A percentile compares a stretch with the other conserved stretches of the same genome.
phyloP scores from a whole-genome alignment of 1,140 invertebrate species.

The Sipha flava region DNA sequence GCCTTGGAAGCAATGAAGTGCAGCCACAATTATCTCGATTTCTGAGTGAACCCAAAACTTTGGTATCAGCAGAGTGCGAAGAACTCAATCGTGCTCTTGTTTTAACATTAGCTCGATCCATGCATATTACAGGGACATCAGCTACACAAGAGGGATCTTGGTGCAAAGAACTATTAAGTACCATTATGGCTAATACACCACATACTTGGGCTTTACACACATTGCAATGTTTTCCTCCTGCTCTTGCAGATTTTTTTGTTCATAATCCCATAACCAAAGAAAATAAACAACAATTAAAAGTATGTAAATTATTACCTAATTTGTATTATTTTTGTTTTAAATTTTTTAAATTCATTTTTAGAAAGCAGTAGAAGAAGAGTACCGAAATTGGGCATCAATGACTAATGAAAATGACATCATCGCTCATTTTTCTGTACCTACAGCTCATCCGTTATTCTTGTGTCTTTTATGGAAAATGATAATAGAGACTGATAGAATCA shows the following conservation, averaged over 20 bases:
- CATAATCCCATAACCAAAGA: slow-evolving; percentile 76
- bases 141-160: slow-evolving; percentile 65
- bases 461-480: slow-evolving; percentile 94
- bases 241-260: slow-evolving; percentile 77
- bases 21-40: slow-evolving; percentile 81
- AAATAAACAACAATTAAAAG: slow-evolving; percentile 79
- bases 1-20: slow-evolving; percentile 83
- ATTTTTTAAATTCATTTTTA: slow-evolving; percentile 38
- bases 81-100: slow-evolving; percentile 87
- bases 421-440: slow-evolving; percentile 83
- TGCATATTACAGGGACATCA: slow-evolving; percentile 67
- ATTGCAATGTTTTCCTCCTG: slow-evolving; percentile 79
- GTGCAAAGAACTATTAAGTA: slow-evolving; percentile 81
- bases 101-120: slow-evolving; percentile 83
- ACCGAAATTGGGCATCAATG: slow-evolving; percentile 93
- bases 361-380: slow-evolving; percentile 88
- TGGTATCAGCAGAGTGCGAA: slow-evolving; percentile 87
- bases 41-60: slow-evolving; percentile 75
- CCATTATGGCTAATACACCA: slow-evolving; percentile 88
- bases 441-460: slow-evolving; percentile 78
- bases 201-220: slow-evolving; percentile 91
- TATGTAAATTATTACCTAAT: slow-evolving; percentile 34
- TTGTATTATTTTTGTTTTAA: neutral
- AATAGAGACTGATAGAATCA: slow-evolving; percentile 84
- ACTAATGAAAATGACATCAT: slow-evolving; percentile 94